Conservation (phyloP, 1,140 invertebrate species). For the Argopecten irradians region DNA sequence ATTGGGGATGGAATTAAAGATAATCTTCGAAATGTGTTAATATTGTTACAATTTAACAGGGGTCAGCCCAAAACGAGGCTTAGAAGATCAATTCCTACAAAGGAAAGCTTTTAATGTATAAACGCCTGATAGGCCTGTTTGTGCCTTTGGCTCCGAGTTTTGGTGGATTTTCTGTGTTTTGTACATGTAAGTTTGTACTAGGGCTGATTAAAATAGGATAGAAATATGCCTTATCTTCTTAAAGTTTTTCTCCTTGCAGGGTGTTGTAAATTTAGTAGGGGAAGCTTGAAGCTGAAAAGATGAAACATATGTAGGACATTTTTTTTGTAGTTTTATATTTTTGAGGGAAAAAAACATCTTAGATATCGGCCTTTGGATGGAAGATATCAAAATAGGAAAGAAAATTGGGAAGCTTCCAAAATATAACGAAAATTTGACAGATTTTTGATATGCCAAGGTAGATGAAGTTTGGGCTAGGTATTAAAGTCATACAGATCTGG, state of each 20-base stretch:
- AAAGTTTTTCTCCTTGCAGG: not conserved
- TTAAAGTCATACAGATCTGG: not conserved
- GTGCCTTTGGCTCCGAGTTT: not conserved
- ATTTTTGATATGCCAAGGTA: not conserved
- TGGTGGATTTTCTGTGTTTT: not conserved
- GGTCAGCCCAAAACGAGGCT: not conserved
- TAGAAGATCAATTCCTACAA: not conserved
- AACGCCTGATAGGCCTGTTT: not conserved
- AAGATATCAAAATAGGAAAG: not conserved
- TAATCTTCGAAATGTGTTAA: not conserved
- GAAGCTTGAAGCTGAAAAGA: not conserved
- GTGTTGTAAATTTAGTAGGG: not conserved
- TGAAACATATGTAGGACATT: not conserved
- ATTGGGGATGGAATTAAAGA: not conserved
- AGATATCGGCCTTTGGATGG: not conserved
- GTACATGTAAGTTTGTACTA: not conserved
- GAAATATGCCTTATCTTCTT: not conserved
- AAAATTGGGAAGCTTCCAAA: not conserved
- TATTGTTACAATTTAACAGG: not conserved
- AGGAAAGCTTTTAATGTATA: not conserved
- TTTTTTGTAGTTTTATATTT: not conserved
- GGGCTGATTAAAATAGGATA: not conserved
- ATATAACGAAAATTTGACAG: constrained; percentile 18
- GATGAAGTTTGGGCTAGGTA: not conserved
- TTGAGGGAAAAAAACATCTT: not conserved